Percentiles rank a stretch among this genome's conserved stretches.
These are phyloP conservation scores for Crocidura indochinensis DNA, from an alignment of 2,797 vertebrate species.

Conservation along the genomic window DNA sequence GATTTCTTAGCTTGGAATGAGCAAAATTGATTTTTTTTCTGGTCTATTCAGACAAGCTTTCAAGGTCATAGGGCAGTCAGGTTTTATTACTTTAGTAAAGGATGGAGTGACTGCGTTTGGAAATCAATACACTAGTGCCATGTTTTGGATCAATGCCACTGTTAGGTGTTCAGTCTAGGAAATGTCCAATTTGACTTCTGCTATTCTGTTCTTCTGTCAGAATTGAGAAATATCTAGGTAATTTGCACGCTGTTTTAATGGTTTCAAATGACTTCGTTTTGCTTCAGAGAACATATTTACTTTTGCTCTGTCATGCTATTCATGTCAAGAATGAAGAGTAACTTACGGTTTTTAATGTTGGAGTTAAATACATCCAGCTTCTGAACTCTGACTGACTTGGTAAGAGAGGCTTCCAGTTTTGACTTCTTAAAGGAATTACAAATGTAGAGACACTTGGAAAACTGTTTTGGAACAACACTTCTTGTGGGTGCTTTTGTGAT, in stretches of 20 bases:
- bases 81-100: constrained; percentile 83
- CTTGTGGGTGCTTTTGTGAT: background rate
- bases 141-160: constrained; percentile 65
- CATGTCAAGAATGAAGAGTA: constrained; percentile 73
- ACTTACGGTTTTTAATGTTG: constrained; percentile 63
- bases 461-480: constrained; percentile 22
- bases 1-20: constrained; percentile 67
- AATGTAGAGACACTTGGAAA: constrained; percentile 47
- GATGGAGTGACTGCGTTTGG: constrained; percentile 56
- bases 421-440: constrained; percentile 31
- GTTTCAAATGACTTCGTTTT: constrained; percentile 69
- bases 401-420: constrained; percentile 40
- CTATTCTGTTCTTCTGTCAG: constrained; percentile 63
- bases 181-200: constrained; percentile 68
- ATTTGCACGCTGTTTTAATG: constrained; percentile 61
- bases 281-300: constrained; percentile 60
- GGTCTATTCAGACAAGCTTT: constrained; percentile 64
- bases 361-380: constrained; percentile 69
- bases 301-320: constrained; percentile 53
- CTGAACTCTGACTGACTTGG: constrained; percentile 42
- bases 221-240: constrained; percentile 65
- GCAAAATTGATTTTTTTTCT: constrained; percentile 71
- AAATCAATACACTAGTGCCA: constrained; percentile 82
- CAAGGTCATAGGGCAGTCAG: constrained; percentile 34
- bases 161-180: constrained; percentile 75